Evolutionary conservation across 64 coral and sea anemone species (phyloP).

Genomic region (Stichodactyla helianthus): DNA sequence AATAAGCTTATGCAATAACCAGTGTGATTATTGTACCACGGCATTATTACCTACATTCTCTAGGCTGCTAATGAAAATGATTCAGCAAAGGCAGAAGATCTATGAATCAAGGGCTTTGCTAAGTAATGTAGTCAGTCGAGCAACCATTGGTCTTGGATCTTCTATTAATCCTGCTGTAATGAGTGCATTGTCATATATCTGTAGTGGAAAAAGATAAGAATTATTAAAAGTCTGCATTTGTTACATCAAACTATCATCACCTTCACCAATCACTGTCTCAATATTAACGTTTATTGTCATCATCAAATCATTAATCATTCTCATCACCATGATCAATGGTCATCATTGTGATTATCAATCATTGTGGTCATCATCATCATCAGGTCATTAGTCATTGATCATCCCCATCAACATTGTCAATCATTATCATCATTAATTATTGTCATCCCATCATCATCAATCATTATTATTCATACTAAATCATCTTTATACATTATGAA

Average conservation of each 20-base stretch:
- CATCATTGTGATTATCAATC: no score
- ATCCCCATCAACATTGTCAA: not conserved
- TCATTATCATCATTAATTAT: no score
- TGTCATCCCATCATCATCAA: not conserved
- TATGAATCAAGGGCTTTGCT: slow-evolving; percentile 60
- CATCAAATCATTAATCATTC: not conserved
- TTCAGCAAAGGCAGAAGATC: not conserved
- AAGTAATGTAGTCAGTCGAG: slow-evolving; percentile 76
- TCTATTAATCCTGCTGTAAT: slow-evolving; percentile 93
- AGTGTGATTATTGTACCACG: not conserved
- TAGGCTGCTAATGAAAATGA: not conserved
- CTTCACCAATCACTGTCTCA: not conserved
- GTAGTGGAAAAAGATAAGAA: not conserved
- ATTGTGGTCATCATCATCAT: no score
- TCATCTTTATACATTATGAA: no score
- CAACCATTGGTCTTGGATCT: slow-evolving; percentile 87
- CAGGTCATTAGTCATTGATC: not conserved
- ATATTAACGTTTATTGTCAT: not conserved
- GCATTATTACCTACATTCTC: not conserved
- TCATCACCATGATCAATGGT: no score
- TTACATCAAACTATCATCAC: not conserved
- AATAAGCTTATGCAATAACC: not conserved
- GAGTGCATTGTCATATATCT: slow-evolving; percentile 95
- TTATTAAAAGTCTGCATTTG: not conserved
- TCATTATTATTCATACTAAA: not conserved